Evolutionary conservation across 2,797 vertebrate genomes (phyloP).

Genomic region (Sebastes jordani): DNA sequence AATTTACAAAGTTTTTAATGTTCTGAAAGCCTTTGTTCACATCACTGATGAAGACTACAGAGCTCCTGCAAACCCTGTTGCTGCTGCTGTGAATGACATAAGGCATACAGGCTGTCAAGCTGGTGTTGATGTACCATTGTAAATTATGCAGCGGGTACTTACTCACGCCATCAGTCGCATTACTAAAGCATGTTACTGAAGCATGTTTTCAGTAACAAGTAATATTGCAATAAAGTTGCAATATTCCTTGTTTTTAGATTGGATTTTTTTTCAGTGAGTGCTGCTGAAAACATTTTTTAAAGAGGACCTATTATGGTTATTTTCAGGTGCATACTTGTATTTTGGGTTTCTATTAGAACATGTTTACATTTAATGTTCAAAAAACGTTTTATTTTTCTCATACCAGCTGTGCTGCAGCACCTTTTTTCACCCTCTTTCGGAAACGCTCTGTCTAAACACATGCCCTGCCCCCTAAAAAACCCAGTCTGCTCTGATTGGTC

Average conservation of each 20-base stretch:
- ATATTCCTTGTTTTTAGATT: neutral
- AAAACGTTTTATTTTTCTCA: too few relatives aligned
- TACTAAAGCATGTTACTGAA: neutral
- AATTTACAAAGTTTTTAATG: neutral
- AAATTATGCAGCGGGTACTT: slow-evolving; percentile 53
- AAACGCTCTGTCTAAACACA: too few relatives aligned
- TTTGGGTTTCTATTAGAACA: too few relatives aligned
- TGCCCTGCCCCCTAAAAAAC: too few relatives aligned
- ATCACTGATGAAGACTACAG: neutral
- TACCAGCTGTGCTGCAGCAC: too few relatives aligned
- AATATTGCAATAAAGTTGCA: neutral
- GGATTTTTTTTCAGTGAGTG: neutral
- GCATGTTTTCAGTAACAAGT: neutral
- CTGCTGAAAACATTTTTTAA: neutral
- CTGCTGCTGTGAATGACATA: slow-evolving; percentile 26
- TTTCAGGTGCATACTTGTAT: too few relatives aligned
- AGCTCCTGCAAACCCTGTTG: neutral
- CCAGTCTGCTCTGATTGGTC: too few relatives aligned
- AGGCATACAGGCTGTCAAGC: slow-evolving; percentile 33
- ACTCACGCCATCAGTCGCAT: slow-evolving; percentile 23
- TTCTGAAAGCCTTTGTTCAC: neutral
- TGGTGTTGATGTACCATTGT: slow-evolving; percentile 34
- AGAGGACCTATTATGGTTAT: too few relatives aligned
- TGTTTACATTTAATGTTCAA: too few relatives aligned
- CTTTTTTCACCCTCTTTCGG: too few relatives aligned